Base-by-base conservation (phyloP, 1,140 invertebrate genomes). In the Microplitis demolitor region DNA sequence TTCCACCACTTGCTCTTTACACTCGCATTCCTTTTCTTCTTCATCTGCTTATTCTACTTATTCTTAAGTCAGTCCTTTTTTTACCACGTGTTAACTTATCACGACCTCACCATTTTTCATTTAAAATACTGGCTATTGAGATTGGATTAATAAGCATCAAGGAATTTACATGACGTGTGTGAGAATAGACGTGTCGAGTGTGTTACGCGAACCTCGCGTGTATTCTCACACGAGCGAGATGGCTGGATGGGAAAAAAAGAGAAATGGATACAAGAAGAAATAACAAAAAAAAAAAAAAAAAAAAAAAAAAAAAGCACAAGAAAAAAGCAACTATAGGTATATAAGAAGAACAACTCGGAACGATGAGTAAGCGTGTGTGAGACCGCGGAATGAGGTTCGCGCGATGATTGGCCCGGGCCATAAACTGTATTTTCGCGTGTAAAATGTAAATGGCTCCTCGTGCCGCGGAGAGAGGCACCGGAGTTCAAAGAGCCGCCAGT, bases 71-170 rank as follows among this genome's bases (percentile, higher is more conserved):
- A 76, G 78, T 78, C 39, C 39, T 45, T 45, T 45, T 45, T 45
- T 45, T 78, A 85, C 83, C 83, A 86, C 84, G 85, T 85, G 85
- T 82, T 85, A 85, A 86, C 83, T 85, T 86, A 85, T 80, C 78
- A 78, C 79, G 79, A 82, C 79, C 76, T 74, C 76, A 74, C 75
- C 78, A 63, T 66, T 79, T 64, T 68, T 69, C 71, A 45, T 77
- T 68, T 63, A 77, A 75, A 73, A 74, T 74, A 74, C 74, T 64
- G 50, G 66, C 63, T 74, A 60, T 69, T 39, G 50, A 45, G 50
- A 16, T 62, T 24, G 45, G 68, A 70, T 70, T 70, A 70, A 70
- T 70, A 70, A 70, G 37, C 66, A 14, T 68, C 4, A 24, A 16
- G 31, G 24, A 66, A 66, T 33, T 35, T 35, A 33, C 34, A 53